phyloP scores from a whole-genome alignment of 2,797 vertebrate genomes.

The Rachycentron canadum region DNA sequence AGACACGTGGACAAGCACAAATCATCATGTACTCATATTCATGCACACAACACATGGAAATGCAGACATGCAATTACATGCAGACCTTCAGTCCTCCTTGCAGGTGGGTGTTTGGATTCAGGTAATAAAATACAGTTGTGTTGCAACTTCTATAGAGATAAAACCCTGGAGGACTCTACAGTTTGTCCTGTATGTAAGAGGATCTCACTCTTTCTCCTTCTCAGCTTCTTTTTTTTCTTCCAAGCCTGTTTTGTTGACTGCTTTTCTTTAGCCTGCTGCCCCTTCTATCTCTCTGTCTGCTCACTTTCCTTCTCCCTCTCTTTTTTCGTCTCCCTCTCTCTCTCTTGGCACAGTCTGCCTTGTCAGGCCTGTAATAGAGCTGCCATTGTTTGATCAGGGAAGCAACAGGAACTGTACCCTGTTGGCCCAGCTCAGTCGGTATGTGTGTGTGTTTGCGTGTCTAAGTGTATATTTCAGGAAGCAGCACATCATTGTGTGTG shows the following conservation, averaged over 20 bases:
- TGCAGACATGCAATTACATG: conserved; percentile 43
- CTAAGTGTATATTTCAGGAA: conserved; percentile 62
- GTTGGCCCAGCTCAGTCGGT: conserved; percentile 76
- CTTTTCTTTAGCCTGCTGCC: conserved; percentile 73
- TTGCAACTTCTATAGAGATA: conserved; percentile 55
- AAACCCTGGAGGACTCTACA: conserved; percentile 64
- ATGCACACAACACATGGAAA: conserved; percentile 30
- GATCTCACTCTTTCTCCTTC: conserved; percentile 63
- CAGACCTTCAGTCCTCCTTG: conserved; percentile 26
- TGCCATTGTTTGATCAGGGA: conserved; percentile 85
- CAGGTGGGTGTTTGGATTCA: conserved; percentile 54
- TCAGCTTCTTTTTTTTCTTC: conserved; percentile 49
- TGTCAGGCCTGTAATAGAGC: conserved; percentile 86
- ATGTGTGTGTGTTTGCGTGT: conserved; percentile 58
- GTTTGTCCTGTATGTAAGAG: conserved; percentile 70
- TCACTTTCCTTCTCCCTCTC: conserved; percentile 56
- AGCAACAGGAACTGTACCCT: conserved; percentile 84
- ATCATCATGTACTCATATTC: conserved; percentile 2
- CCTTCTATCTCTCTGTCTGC: conserved; percentile 66
- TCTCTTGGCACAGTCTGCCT: conserved; percentile 73
- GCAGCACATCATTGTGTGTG: conserved; percentile 58
- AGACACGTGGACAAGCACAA: conserved; percentile 5
- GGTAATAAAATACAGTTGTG: conserved; percentile 70
- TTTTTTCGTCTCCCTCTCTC: conserved; percentile 40
- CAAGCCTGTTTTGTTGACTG: conserved; percentile 72